Evolutionary conservation across 2,888 invertebrate species (phyloP).

Genomic region (Corythucha ciliata): DNA sequence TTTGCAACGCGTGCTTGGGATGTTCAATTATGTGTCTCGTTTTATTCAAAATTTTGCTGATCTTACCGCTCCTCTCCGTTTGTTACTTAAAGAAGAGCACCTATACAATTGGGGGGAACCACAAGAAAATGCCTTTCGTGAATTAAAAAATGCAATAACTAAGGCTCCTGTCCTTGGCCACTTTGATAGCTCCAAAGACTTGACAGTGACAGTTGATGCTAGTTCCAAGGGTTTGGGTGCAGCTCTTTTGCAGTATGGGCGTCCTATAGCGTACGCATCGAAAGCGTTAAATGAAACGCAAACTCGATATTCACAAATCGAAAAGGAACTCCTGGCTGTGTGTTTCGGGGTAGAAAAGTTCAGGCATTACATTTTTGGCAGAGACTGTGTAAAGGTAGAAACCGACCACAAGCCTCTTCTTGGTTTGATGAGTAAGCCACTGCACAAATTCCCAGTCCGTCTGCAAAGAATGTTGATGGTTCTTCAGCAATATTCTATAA

Average conservation of each 20-base stretch:
- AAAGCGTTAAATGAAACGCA: slow-evolving; percentile 36
- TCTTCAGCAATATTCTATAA: slow-evolving; percentile 17
- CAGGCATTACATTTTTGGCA: slow-evolving; percentile 35
- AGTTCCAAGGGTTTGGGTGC: slow-evolving; percentile 39
- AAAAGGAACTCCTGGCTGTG: slow-evolving; percentile 40
- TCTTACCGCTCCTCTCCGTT: slow-evolving; percentile 26
- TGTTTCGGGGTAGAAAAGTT: no score
- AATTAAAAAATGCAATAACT: slow-evolving; percentile 25
- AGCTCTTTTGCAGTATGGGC: slow-evolving; percentile 38
- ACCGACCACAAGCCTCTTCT: slow-evolving; percentile 20
- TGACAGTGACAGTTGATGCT: slow-evolving; percentile 38
- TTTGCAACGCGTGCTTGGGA: slow-evolving; percentile 29
- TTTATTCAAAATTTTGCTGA: slow-evolving; percentile 31
- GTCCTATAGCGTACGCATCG: slow-evolving; percentile 38
- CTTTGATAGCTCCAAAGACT: slow-evolving; percentile 33
- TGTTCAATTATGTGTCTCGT: slow-evolving; percentile 30
- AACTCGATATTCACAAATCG: slow-evolving; percentile 40
- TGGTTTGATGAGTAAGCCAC: slow-evolving; percentile 18
- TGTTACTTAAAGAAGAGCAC: slow-evolving; percentile 28
- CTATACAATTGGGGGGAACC: slow-evolving; percentile 24
- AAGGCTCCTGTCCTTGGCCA: slow-evolving; percentile 31
- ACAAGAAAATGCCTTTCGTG: slow-evolving; percentile 21
- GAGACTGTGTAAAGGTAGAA: slow-evolving; percentile 10
- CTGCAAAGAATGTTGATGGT: slow-evolving; percentile 20
- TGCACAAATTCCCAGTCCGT: slow-evolving; percentile 18